phyloP scores from a whole-genome alignment of 2,113 vertebrate species.

The Actenoides hombroni region DNA sequence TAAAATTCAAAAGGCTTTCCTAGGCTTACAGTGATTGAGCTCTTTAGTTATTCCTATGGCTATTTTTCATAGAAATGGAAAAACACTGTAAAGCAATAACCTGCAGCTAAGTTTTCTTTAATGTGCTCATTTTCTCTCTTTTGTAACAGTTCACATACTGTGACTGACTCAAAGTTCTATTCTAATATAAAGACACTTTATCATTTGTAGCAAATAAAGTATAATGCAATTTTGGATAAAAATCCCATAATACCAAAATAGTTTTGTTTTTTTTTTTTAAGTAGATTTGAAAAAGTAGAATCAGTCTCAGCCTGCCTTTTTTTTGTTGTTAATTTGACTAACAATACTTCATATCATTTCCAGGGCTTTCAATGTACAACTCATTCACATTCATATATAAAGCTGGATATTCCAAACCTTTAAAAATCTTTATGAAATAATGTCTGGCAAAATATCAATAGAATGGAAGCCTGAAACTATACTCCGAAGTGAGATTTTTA shows the following conservation, averaged over 20 bases:
- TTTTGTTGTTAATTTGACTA: background rate
- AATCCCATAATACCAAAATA: background rate
- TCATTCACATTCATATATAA: background rate
- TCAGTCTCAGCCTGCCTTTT: background rate
- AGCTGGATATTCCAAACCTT: background rate
- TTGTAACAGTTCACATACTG: background rate
- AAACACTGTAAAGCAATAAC: constrained; percentile 20
- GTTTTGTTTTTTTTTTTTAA: background rate
- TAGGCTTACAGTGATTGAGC: background rate
- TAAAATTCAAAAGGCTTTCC: constrained; percentile 1
- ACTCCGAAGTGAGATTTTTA: constrained; percentile 21
- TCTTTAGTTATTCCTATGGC: background rate
- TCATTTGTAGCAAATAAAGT: background rate
- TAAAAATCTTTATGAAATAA: background rate
- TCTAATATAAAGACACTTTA: background rate
- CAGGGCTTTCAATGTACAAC: background rate
- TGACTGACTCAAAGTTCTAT: background rate
- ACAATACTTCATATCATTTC: background rate
- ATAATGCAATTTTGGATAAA: background rate
- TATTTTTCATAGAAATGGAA: background rate
- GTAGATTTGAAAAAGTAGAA: background rate
- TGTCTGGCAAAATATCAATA: constrained; percentile 18
- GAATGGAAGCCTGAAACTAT: background rate
- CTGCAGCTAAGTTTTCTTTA: constrained; percentile 3
- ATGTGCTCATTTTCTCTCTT: background rate